A percentile compares a stretch with the other conserved stretches of the same genome.
Evolutionary conservation across 2,797 vertebrate genomes (phyloP).

Genomic region (Phataginus tetradactyla): DNA sequence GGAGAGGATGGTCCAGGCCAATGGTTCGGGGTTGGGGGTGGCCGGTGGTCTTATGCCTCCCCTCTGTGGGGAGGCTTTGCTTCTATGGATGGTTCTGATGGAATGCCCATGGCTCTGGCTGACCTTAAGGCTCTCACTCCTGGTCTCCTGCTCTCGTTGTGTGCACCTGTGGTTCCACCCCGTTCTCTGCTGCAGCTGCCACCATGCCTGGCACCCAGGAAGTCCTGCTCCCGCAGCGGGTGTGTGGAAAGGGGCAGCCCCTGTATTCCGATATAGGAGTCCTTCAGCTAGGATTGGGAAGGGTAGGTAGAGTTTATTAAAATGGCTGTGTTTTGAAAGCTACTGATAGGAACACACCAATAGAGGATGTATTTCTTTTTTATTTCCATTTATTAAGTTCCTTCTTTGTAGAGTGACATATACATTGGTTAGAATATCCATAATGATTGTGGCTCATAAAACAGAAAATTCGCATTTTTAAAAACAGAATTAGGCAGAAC

Average conservation of each 20-base stretch:
- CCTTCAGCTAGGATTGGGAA: not conserved
- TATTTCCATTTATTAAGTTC: not conserved
- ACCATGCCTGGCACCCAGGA: not conserved
- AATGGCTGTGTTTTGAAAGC: not conserved
- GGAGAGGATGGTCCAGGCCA: not conserved
- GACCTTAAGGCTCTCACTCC: not conserved
- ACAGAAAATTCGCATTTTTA: conserved; percentile 1
- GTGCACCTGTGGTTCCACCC: not conserved
- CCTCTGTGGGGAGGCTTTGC: not conserved
- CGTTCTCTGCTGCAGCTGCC: not conserved
- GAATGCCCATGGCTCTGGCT: not conserved
- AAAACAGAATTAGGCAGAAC: conserved; percentile 36
- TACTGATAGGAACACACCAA: not conserved
- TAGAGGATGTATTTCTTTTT: not conserved
- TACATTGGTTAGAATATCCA: not conserved
- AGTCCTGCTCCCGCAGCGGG: not conserved
- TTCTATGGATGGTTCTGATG: not conserved
- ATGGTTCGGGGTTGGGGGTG: too few species aligned
- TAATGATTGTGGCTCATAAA: conserved; percentile 2
- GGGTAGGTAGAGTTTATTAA: not conserved
- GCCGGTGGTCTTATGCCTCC: not conserved
- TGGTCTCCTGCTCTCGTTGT: not conserved
- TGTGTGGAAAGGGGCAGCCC: too few species aligned
- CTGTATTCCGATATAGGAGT: not conserved
- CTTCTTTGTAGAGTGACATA: not conserved